These are phyloP conservation scores for Colaptes auratus DNA, from an alignment of 2,113 vertebrate genomes.

Conservation along the genomic window DNA sequence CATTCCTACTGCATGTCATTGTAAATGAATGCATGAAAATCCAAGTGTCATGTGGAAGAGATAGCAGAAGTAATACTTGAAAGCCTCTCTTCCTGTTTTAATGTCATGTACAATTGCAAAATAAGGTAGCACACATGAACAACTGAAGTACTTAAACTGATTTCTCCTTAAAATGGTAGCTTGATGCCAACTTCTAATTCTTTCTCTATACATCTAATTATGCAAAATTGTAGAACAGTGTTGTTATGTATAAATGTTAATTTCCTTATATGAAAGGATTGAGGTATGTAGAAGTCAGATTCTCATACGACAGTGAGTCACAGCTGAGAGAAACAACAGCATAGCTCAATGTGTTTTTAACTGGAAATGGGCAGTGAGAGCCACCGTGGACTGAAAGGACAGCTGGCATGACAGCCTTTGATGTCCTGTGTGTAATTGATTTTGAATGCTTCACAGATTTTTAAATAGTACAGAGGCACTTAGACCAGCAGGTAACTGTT, in stretches of 20 bases:
- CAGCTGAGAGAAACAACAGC: neutral
- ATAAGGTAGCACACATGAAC: neutral
- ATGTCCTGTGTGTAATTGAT: conserved; percentile 73
- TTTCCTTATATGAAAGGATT: neutral
- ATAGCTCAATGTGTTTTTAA: conserved; percentile 6
- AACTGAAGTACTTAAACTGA: neutral
- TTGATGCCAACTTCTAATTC: neutral
- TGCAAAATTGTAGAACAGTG: neutral
- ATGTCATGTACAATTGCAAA: neutral
- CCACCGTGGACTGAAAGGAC: conserved; percentile 36
- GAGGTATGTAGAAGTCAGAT: neutral
- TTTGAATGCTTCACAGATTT: conserved; percentile 74
- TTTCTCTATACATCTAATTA: neutral
- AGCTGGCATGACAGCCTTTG: conserved; percentile 67
- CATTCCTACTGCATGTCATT: neutral
- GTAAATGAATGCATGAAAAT: neutral
- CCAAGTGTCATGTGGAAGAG: neutral
- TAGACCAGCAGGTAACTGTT: conserved; percentile 61
- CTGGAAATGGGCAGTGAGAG: conserved; percentile 40
- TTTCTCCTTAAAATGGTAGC: neutral
- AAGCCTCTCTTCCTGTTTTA: neutral
- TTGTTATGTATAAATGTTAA: neutral
- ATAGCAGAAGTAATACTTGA: neutral
- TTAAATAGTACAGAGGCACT: conserved; percentile 59
- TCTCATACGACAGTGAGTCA: neutral